Evolutionary conservation across 2,113 vertebrate species (phyloP).

Genomic region (Prunella himalayana): DNA sequence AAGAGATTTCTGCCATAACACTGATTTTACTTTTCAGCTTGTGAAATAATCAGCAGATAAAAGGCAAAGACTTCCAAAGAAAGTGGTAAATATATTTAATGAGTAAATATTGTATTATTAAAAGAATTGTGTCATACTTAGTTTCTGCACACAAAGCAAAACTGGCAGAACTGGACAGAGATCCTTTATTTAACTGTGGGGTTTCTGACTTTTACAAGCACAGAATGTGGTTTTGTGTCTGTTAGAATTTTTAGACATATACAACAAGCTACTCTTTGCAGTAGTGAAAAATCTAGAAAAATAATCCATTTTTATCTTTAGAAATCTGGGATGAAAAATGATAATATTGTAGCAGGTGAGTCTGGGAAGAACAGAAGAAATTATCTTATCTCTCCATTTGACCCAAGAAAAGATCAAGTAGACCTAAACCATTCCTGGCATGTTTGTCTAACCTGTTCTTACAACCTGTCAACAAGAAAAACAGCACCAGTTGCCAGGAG

Average conservation of each 20-base stretch:
- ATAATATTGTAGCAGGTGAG: conserved; percentile 24
- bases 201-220: not conserved
- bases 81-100: conserved; percentile 26
- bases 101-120: conserved; percentile 41
- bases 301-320: not conserved
- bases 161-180: conserved; percentile 17
- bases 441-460: conserved; percentile 53
- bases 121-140: not conserved
- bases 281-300: not conserved
- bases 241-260: not conserved
- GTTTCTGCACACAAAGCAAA: not conserved
- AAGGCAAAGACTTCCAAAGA: not conserved
- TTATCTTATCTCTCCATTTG: conserved; percentile 35
- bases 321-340: not conserved
- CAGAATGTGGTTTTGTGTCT: not conserved
- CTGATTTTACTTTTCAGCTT: not conserved
- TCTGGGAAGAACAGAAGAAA: not conserved
- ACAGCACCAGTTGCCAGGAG: not conserved
- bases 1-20: not conserved
- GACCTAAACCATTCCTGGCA: conserved; percentile 34
- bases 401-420: conserved; percentile 27
- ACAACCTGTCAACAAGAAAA: conserved; percentile 42
- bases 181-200: not conserved
- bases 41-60: not conserved
- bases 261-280: not conserved